phyloP scores from a whole-genome alignment of 2,888 invertebrate species.

The Hermodice carunculata region DNA sequence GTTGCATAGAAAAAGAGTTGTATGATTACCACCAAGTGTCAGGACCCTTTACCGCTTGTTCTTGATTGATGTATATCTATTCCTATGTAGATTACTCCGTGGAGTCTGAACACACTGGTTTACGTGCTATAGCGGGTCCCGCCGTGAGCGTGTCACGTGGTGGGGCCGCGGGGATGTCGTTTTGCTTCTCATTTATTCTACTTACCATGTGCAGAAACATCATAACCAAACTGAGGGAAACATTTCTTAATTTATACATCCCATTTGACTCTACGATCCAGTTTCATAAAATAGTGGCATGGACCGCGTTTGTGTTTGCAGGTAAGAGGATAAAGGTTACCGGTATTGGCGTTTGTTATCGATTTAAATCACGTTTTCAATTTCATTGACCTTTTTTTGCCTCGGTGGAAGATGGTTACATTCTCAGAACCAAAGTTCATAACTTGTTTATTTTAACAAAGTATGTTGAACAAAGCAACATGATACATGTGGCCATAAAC shows the following conservation, averaged over 20 bases:
- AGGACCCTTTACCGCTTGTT: too few species aligned
- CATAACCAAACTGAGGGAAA: slow-evolving; percentile 74
- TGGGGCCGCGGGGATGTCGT: slow-evolving; percentile 77
- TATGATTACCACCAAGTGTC: too few species aligned
- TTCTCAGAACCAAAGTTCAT: too few species aligned
- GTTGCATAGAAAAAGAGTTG: too few species aligned
- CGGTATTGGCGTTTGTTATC: too few species aligned
- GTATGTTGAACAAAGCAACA: too few species aligned
- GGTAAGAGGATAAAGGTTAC: slow-evolving; percentile 69
- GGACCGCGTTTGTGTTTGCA: slow-evolving; percentile 74
- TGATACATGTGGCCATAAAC: too few species aligned
- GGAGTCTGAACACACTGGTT: slow-evolving; percentile 75
- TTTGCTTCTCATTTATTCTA: slow-evolving; percentile 74
- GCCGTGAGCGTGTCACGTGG: slow-evolving; percentile 76
- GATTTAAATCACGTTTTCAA: too few species aligned
- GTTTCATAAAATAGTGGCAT: slow-evolving; percentile 76
- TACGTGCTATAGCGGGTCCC: slow-evolving; percentile 75
- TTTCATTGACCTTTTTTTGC: too few species aligned
- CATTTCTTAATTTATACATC: slow-evolving; percentile 73
- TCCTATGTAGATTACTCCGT: slow-evolving; percentile 62
- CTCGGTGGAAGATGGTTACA: too few species aligned
- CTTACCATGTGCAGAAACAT: slow-evolving; percentile 77
- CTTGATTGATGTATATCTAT: not conserved
- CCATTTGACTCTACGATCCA: slow-evolving; percentile 76
- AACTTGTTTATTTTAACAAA: too few species aligned